Conservation (phyloP, 2,797 vertebrate species). For the Gymnoscopelus braueri region DNA sequence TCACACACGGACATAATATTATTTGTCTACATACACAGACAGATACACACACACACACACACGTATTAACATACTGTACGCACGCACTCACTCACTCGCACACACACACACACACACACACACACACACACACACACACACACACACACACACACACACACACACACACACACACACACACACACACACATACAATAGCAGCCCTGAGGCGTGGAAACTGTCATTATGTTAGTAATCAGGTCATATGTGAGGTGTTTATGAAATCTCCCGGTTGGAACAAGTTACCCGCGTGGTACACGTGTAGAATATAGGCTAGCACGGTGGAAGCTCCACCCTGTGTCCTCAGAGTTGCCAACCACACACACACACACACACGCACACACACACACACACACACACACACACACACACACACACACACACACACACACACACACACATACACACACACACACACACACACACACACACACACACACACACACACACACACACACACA, state of each 20-base stretch:
- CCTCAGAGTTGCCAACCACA: conserved; percentile 17
- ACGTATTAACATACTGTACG: conserved; percentile 7
- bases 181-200: conserved; percentile 32
- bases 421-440: neutral
- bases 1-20: conserved; percentile 4
- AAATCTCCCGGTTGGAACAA: conserved; percentile 49
- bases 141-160: conserved; percentile 1
- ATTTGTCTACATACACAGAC: conserved; percentile 23
- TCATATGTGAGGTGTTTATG: conserved; percentile 59
- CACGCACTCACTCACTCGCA: conserved; percentile 1
- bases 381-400: neutral
- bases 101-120: conserved; percentile 18
- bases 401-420: neutral
- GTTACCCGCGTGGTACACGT: conserved; percentile 44
- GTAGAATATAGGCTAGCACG: conserved; percentile 6
- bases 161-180: neutral
- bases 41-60: conserved; percentile 27
- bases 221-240: conserved; percentile 56
- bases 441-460: neutral
- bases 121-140: conserved; percentile 43
- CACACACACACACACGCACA: conserved; percentile 13
- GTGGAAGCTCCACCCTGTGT: conserved; percentile 30
- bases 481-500: neutral
- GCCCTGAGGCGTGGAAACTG: conserved; percentile 60
- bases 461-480: conserved; percentile 18